phyloP scores from a whole-genome alignment of 2,113 vertebrate species.

The Vanacampus margaritifer region DNA sequence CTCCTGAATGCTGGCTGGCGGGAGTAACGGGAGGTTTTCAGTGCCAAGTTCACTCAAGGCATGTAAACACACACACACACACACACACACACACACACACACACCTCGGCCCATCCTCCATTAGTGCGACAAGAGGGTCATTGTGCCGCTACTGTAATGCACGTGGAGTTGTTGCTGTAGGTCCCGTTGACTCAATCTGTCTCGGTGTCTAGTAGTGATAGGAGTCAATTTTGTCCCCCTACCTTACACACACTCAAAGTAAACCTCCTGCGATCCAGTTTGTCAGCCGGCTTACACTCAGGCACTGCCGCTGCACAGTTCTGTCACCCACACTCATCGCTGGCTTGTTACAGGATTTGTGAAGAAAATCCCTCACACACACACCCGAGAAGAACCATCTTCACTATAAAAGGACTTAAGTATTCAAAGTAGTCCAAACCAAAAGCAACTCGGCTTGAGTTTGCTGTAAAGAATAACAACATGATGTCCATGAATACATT shows the following conservation, averaged over 20 bases:
- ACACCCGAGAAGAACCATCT: background rate
- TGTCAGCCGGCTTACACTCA: conserved; percentile 2
- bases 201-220: conserved; percentile 17
- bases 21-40: too few species aligned
- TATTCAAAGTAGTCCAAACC: background rate
- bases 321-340: conserved; percentile 13
- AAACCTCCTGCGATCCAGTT: conserved; percentile 9
- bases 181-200: conserved; percentile 15
- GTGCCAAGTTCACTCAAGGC: conserved; percentile 32
- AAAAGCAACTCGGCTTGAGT: background rate
- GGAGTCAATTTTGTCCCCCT: background rate
- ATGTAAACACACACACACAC: background rate
- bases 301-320: background rate
- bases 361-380: conserved; percentile 17
- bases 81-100: too few species aligned
- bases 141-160: conserved; percentile 51
- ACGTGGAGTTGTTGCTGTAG: conserved; percentile 11
- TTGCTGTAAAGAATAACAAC: too few species aligned
- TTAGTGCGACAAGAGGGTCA: conserved; percentile 54
- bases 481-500: background rate
- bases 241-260: background rate
- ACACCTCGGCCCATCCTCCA: background rate
- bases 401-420: background rate
- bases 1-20: too few species aligned
- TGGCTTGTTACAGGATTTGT: conserved; percentile 27